Conservation (phyloP, 2,113 vertebrate species). For the Platichthys flesus region DNA sequence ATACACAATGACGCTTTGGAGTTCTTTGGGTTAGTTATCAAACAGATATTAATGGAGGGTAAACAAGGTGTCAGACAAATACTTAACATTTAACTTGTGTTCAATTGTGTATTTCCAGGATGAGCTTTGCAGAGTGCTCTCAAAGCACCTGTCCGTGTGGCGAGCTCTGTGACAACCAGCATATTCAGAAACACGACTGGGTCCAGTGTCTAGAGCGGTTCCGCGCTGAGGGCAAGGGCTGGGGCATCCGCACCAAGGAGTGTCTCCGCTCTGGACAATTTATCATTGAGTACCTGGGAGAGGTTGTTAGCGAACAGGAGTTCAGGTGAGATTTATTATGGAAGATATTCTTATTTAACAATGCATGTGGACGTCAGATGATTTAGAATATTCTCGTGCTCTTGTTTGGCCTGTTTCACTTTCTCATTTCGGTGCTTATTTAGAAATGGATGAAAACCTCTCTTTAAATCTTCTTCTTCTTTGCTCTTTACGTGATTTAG, state of each 20-base stretch:
- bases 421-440: not conserved
- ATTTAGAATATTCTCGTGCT: not conserved
- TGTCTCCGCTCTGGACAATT: constrained; percentile 93
- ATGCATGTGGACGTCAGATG: not conserved
- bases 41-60: not conserved
- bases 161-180: constrained; percentile 94
- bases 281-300: constrained; percentile 98
- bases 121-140: constrained; percentile 98
- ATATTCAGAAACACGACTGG: constrained; percentile 98
- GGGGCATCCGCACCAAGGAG: constrained; percentile 98
- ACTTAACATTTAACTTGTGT: not conserved
- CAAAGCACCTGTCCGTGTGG: constrained; percentile 93
- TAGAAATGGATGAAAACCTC: not conserved
- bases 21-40: not conserved
- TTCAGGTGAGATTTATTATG: constrained; percentile 85
- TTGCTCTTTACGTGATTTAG: constrained; percentile 68
- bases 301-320: constrained; percentile 98
- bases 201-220: constrained; percentile 97
- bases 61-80: not conserved
- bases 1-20: not conserved
- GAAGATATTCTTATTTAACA: not conserved
- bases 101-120: constrained; percentile 76
- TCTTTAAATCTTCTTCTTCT: not conserved
- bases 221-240: constrained; percentile 96
- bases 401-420: not conserved